Evolutionary conservation across 2,797 vertebrate species (phyloP), one percentile per base, ranked within the genome.

Genomic region (Poeciliopsis presidionis): DNA sequence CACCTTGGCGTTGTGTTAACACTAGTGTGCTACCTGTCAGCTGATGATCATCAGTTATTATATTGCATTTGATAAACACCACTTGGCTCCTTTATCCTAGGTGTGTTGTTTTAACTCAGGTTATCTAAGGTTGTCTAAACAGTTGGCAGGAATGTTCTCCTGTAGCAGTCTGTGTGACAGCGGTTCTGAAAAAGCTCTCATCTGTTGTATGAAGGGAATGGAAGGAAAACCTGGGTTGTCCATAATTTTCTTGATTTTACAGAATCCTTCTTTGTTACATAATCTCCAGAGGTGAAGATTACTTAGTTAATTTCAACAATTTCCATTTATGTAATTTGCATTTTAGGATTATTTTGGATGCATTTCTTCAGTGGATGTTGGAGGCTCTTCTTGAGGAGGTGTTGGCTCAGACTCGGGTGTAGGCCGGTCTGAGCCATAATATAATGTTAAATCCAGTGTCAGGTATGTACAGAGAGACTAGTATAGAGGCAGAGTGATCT

Each of bases 401-500:
- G 77, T 86, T 63, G 59, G 25, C 33, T 30, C 0, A 14, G 13
- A 8, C 46, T 61, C 33, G 1, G 63, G 12, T 75, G 77, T 67
- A 73, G 70, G 81, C 49, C 76, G 43, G 79, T 69, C 55, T 51
- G 76, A 88, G 80, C 86, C 86, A 78, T 89, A 86, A 79, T 85
- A 82, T 85, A 87, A 87, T 79, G 83, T 89, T 90, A 90, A 89
- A 90, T 90, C 91, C 84, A 80, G 86, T 83, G 84, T 76, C 72
- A 86, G 89, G 84, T 90, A 85, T 90, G 86, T 87, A 89, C 85
- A 88, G 90, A 88, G 87, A 88, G 87, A 86, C 82, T 79, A 46
- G 85, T 87, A 88, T 57, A 91, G 89, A 92, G 86, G 92, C 87
- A 87, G 84, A 86, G 83, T 90, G 93, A 94, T 94, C 92, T 90